These are phyloP conservation scores for Scaeva pyrastri DNA, from an alignment of 2,888 invertebrate species.

Conservation along the genomic window DNA sequence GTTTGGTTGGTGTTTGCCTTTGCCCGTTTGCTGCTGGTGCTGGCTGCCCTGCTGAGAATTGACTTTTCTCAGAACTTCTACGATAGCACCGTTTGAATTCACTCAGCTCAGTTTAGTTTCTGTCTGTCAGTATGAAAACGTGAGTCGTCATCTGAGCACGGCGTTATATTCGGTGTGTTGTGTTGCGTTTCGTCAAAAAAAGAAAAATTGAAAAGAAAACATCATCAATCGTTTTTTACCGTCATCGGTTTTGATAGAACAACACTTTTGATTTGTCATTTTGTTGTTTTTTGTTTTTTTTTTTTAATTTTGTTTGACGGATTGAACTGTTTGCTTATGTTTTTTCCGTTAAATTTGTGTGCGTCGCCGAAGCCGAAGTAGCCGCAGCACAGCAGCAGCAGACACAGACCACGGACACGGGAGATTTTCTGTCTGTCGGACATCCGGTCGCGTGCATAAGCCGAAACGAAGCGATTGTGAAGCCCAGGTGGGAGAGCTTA, in stretches of 20 bases:
- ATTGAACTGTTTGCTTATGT: conserved; percentile 2
- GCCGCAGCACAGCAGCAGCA: background rate
- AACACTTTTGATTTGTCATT: too few relatives aligned
- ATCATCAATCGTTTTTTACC: conserved; percentile 32
- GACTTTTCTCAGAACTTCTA: conserved; percentile 26
- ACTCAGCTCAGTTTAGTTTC: conserved; percentile 7
- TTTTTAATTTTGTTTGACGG: conserved; percentile 20
- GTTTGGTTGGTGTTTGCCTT: background rate
- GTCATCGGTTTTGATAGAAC: conserved; percentile 23
- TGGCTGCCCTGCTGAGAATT: background rate
- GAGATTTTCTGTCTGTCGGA: conserved; percentile 62
- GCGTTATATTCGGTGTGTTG: conserved; percentile 15
- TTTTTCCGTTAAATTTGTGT: conserved; percentile 7
- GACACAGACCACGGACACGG: conserved; percentile 11
- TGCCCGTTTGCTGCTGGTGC: too few relatives aligned
- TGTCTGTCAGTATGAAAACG: conserved; percentile 70
- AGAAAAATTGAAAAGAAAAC: background rate
- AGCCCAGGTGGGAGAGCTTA: conserved; percentile 59
- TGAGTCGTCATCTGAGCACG: conserved; percentile 49
- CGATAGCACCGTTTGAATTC: conserved; percentile 51
- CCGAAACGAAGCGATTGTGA: too few relatives aligned
- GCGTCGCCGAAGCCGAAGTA: too few relatives aligned
- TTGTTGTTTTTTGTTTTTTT: conserved; percentile 30
- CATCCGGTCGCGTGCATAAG: conserved; percentile 67
- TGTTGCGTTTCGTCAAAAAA: conserved; percentile 40